phyloP scores from a whole-genome alignment of 2,888 invertebrate genomes.

The Branchipolynoe longqiensis region DNA sequence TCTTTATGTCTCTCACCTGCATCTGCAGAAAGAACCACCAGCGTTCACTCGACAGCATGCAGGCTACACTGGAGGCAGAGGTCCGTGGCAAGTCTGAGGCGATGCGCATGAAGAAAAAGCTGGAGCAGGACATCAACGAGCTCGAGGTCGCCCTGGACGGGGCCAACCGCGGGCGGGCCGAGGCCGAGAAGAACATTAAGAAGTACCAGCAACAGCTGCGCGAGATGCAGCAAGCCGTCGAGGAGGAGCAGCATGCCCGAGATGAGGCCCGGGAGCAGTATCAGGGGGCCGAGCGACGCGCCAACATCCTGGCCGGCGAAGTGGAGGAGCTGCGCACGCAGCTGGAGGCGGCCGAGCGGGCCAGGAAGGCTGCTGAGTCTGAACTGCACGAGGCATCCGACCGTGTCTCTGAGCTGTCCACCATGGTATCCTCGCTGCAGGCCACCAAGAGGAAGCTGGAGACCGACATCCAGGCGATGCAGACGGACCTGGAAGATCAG shows the following conservation, averaged over 20 bases:
- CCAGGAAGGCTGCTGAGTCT: constrained; percentile 98
- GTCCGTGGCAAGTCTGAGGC: constrained; percentile 99
- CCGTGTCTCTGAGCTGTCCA: constrained; percentile 97
- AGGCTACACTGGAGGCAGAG: constrained; percentile 99
- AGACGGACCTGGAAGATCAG: constrained; percentile 96
- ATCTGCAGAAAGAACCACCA: constrained; percentile 97
- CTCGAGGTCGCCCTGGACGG: constrained; percentile 99
- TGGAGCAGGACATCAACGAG: constrained; percentile 99
- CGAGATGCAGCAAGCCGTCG: constrained; percentile 94
- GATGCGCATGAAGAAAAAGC: constrained; percentile 99
- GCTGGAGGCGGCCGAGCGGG: constrained; percentile 95
- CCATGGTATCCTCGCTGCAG: constrained; percentile 95
- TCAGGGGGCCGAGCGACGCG: constrained; percentile 97
- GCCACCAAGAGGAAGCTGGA: constrained; percentile 99
- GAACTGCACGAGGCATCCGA: constrained; percentile 99
- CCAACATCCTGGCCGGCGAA: constrained; percentile 98
- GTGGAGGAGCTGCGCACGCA: constrained; percentile 98
- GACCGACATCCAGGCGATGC: constrained; percentile 98
- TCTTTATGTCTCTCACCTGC: too few species aligned
- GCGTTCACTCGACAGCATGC: constrained; percentile 99
- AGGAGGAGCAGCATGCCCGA: constrained; percentile 98
- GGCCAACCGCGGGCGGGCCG: constrained; percentile 99
- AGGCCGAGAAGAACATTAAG: constrained; percentile 99
- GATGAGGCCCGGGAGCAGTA: constrained; percentile 99
- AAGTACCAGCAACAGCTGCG: constrained; percentile 95